Base-by-base conservation (phyloP, 2,797 vertebrate species). In the Molothrus aeneus region DNA sequence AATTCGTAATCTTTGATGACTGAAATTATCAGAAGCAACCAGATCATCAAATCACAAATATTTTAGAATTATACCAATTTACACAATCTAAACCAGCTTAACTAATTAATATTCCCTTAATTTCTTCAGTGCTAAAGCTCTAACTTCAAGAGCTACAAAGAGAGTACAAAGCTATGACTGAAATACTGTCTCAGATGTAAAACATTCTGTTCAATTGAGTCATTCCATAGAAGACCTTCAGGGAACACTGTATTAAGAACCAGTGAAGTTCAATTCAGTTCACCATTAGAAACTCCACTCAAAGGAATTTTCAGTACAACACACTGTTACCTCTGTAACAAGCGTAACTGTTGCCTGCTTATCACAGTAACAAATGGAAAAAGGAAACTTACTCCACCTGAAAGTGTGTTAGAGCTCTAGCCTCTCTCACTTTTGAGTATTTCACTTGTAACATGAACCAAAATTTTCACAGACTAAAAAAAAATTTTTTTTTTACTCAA, bases 1-100 rank as follows among this genome's bases (percentile, higher is more conserved):
- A 45, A 13, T 81, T 75, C 25, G 43, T 59, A 71, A 78, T 47
- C 25, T 56, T 66, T 7, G 2, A 64, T 8, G 20, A 56, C 66
- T 79, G 56, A 75, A 89, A 57, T 88, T 36, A 77, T 47, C 42
- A 36, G 11, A 79, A 73, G 36, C 91, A 66, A 92, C 21, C 29
- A 77, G 40, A 90, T 70, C 40, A 74, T 19, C 53, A 82, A 82
- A 86, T 65, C 70, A 77, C 19, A 20, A 75, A 8, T 57, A 81
- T 68, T 88, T 84, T 32, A 72, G n/a, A 85, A 74, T 72, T n/a
- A 63, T 12, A 81, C 10, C 4, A 24, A 66, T 53, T 40, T 80
- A 60, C 32, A 84, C n/a, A 28, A 57, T 40, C 54, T 42, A 87
- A 38, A 71, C 9, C 43, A 73, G 6, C 20, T 73, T 53, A 75